phyloP scores from a whole-genome alignment of 2,113 vertebrate species.

The Chamaetylas fuelleborni region DNA sequence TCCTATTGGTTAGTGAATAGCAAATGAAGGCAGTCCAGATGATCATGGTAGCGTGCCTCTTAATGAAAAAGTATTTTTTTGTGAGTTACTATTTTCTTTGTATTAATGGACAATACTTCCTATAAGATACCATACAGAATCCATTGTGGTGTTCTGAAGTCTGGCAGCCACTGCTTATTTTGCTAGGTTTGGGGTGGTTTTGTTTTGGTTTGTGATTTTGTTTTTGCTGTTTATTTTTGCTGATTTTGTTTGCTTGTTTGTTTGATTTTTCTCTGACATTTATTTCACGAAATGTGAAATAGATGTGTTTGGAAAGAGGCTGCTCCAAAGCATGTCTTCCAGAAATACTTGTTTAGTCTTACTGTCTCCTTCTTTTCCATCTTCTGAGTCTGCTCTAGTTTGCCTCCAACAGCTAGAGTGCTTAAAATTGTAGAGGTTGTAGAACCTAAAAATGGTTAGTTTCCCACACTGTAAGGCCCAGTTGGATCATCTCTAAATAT shows the following conservation, averaged over 20 bases:
- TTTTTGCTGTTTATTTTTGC: background rate
- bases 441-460: background rate
- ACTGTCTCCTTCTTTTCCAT: background rate
- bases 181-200: background rate
- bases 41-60: rapidly evolving
- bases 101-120: background rate
- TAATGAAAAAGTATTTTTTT: background rate
- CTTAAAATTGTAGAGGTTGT: background rate
- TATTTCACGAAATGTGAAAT: background rate
- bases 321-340: background rate
- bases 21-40: background rate
- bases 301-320: background rate
- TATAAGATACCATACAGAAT: background rate
- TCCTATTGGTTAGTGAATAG: background rate
- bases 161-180: background rate
- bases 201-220: background rate
- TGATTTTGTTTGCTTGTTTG: background rate
- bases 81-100: background rate
- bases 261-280: background rate
- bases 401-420: background rate
- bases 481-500: background rate
- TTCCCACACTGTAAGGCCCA: background rate
- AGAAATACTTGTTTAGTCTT: background rate
- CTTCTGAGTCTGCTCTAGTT: background rate
- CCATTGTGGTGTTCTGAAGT: background rate